Evolutionary conservation across 2,888 invertebrate genomes (phyloP).

Genomic region (Dasypolia templi): DNA sequence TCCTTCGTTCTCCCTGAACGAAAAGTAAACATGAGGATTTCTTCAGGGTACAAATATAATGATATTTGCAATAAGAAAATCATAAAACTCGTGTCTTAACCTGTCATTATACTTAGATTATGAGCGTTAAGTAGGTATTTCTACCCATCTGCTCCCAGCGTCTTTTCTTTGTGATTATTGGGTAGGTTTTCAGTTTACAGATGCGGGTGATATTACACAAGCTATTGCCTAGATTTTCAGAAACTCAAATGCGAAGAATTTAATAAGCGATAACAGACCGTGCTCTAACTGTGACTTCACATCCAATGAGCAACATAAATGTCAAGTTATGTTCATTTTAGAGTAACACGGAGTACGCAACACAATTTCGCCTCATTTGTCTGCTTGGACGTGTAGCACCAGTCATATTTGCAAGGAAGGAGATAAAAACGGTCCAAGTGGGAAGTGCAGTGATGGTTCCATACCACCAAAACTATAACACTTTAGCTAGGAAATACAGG

Average conservation of each 20-base stretch:
- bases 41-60: no score
- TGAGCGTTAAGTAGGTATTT: no score
- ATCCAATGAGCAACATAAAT: conserved; percentile 36
- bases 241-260: background rate
- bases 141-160: background rate
- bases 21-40: no score
- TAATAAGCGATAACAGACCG: no score
- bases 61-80: no score
- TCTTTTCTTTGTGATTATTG: background rate
- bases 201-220: no score
- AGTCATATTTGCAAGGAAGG: conserved; percentile 41
- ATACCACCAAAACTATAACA: background rate
- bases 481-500: no score
- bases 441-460: background rate
- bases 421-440: background rate
- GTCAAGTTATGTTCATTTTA: conserved; percentile 34
- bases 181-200: background rate
- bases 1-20: no score
- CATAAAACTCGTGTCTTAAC: no score
- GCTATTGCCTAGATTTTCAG: background rate
- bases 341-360: conserved; percentile 21
- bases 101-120: no score
- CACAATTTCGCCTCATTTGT: conserved; percentile 49
- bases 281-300: conserved; percentile 15
- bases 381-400: conserved; percentile 32